Conservation (phyloP, 1,140 invertebrate species). For the Drosophila nasuta region DNA sequence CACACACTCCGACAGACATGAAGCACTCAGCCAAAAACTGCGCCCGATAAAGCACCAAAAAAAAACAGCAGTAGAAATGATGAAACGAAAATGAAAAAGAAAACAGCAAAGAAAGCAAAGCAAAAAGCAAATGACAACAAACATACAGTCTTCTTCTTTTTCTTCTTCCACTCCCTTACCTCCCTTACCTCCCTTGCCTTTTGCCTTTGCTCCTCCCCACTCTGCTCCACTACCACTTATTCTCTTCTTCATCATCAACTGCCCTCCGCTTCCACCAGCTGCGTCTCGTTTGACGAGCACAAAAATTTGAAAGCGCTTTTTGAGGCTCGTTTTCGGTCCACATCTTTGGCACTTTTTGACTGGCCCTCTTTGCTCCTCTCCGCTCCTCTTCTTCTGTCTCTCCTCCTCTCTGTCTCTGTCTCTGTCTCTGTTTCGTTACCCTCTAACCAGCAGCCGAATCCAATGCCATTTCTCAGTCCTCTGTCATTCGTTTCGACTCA, state of each 20-base stretch:
- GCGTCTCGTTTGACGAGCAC: slow-evolving; percentile 8
- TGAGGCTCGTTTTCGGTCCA: slow-evolving; percentile 39
- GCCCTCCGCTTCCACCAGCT: not conserved
- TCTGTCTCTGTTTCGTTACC: slow-evolving; percentile 4
- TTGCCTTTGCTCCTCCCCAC: not conserved
- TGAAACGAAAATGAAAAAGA: not conserved
- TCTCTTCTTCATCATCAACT: slow-evolving; percentile 1
- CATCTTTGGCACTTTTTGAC: slow-evolving; percentile 10
- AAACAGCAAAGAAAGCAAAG: slow-evolving; percentile 33
- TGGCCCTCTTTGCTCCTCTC: no score
- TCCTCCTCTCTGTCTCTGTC: not conserved
- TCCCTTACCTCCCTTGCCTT: slow-evolving; percentile 3
- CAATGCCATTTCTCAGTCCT: slow-evolving; percentile 40
- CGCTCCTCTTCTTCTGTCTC: no score
- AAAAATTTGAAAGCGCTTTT: slow-evolving; percentile 47
- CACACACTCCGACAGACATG: slow-evolving; percentile 10
- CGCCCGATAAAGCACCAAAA: slow-evolving; percentile 44
- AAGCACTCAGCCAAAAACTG: slow-evolving; percentile 72
- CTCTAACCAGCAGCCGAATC: slow-evolving; percentile 31
- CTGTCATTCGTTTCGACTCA: not conserved
- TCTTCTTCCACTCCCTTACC: slow-evolving; percentile 18
- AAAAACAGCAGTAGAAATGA: slow-evolving; percentile 5
- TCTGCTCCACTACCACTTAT: not conserved
- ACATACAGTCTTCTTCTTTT: slow-evolving; percentile 17
- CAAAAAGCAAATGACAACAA: slow-evolving; percentile 59